Evolutionary conservation across 2,797 vertebrate species (phyloP).

Genomic region (Momotus momota): DNA sequence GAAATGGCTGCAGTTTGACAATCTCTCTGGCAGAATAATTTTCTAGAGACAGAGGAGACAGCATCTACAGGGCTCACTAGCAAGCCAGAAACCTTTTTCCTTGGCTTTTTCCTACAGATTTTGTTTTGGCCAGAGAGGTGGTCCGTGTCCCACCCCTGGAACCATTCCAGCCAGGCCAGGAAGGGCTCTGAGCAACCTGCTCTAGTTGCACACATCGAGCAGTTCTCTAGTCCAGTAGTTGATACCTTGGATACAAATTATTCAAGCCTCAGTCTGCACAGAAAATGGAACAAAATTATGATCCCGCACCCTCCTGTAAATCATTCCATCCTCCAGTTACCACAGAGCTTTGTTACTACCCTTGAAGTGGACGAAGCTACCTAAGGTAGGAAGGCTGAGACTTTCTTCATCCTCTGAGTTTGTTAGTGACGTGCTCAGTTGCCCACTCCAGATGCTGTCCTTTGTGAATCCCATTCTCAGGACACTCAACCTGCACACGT

Average conservation of each 20-base stretch:
- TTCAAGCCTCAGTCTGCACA: neutral
- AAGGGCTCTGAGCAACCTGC: neutral
- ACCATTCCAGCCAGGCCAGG: neutral
- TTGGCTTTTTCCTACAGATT: neutral
- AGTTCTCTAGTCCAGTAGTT: neutral
- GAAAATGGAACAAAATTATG: neutral
- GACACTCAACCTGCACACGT: neutral
- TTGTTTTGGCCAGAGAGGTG: neutral
- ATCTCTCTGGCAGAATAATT: neutral
- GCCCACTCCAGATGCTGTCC: neutral
- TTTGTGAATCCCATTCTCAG: neutral
- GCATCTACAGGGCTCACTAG: neutral
- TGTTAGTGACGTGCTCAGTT: accelerated
- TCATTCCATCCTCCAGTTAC: neutral
- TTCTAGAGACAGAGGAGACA: neutral
- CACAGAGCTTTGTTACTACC: neutral
- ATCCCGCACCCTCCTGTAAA: neutral
- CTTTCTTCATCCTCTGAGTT: neutral
- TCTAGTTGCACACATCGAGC: neutral
- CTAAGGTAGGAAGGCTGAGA: neutral
- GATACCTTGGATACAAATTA: neutral
- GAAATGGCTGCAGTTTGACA: neutral
- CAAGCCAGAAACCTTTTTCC: neutral
- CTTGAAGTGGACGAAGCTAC: neutral
- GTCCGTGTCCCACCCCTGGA: neutral